Evolutionary conservation across 2,888 invertebrate species (phyloP), one percentile per base, ranked within the genome.

Genomic region (Yponomeuta sedellus): DNA sequence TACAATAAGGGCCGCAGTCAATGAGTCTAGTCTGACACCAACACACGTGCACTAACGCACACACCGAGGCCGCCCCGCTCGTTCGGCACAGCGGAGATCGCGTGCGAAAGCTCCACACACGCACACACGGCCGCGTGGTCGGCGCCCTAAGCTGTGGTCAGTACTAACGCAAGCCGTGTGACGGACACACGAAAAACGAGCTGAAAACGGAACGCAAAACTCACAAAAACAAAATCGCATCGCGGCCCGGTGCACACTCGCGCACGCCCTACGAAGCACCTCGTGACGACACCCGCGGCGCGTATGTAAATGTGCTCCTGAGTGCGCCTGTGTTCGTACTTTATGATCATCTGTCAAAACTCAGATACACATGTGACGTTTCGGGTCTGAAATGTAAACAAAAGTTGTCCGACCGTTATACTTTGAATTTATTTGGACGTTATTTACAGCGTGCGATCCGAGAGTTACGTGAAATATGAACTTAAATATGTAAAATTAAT

Each of bases 121-220:
- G 86, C 90, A 66, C 69, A 90, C 86, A 85, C 86, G 73, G 76
- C 77, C 83, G 81, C 82, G 80, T 82, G 85, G 80, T 79, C 88
- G 88, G 86, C 90, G 89, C 91, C 89, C 90, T 90, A 89, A 88
- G 86, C 88, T 88, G 90, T 89, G 91, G 91, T 91, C 91, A 91
- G 89, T 91, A 83, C 87, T 87, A 86, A 88, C 84, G 88, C 90
- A 88, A 89, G 89, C 91, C 86, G 91, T 90, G 91, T 86, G 87
- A 86, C 88, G 91, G 90, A 87, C 91, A 91, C 89, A 91, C 91
- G 91, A 91, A 88, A 91, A 87, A 85, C 88, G 86, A 86, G 86
- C 87, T 85, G 86, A 90, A 91, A 90, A 84, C 83, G 83, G 81
- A 75, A 82, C 88, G 87, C 79, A 81, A 83, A 83, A 84, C 81